Evolutionary conservation across 1,140 invertebrate species (phyloP).

Genomic region (Zeugodacus cucurbitae): DNA sequence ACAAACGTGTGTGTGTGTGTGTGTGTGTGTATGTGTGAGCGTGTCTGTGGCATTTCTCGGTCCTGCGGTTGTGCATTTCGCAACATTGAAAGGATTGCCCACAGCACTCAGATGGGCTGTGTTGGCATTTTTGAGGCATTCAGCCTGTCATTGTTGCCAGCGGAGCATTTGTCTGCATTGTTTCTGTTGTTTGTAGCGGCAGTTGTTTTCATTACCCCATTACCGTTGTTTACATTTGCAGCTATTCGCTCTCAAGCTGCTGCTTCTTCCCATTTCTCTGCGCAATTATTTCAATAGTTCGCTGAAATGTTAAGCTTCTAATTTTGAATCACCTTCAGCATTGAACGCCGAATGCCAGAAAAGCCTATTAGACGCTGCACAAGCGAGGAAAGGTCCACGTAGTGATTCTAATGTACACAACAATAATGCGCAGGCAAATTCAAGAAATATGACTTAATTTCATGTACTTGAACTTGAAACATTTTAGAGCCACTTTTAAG

Average conservation of each 20-base stretch:
- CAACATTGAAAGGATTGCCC: background rate
- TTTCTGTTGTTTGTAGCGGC: background rate
- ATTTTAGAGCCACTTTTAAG: no score
- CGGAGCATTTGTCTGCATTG: background rate
- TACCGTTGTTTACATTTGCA: slow-evolving; percentile 6
- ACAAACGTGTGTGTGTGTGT: background rate
- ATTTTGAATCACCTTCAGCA: background rate
- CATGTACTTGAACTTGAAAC: no score
- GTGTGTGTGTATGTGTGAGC: background rate
- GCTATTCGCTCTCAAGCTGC: background rate
- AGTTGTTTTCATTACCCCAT: slow-evolving; percentile 32
- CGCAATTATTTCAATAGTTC: background rate
- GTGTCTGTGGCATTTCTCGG: background rate
- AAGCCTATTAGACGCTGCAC: background rate
- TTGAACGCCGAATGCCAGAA: background rate
- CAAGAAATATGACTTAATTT: no score
- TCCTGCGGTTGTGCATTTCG: background rate
- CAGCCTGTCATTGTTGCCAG: slow-evolving; percentile 14
- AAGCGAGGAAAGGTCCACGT: background rate
- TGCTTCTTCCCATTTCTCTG: background rate
- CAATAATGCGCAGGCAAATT: no score
- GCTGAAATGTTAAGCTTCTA: slow-evolving; percentile 18
- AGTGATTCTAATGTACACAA: background rate
- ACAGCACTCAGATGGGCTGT: background rate
- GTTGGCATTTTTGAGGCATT: slow-evolving; percentile 21